Base-by-base conservation (phyloP, 2,888 invertebrate genomes). In the Polyploca ridens region DNA sequence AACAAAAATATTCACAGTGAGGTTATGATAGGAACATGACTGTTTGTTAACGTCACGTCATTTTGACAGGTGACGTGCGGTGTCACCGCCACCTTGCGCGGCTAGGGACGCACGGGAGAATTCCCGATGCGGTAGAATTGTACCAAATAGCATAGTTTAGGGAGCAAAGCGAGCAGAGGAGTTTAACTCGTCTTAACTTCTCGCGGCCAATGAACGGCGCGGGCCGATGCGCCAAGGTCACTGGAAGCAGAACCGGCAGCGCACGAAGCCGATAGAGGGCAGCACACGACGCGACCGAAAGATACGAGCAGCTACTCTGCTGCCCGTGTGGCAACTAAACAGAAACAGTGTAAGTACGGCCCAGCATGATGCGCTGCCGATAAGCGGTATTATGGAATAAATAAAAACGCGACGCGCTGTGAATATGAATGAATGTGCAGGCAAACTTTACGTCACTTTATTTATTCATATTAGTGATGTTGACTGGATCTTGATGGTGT, bases 311-410 rank as follows among this genome's bases (percentile, higher is more conserved):
- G 76, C 88, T 85, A 74, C 84, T 75, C 70, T 83, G 90, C 85
- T 85, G 90, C 91, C 90, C 91, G 91, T 90, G 89, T 89, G 87
- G 88, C 91, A 91, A 93, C 93, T 92, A 90, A 88, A 85, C 85
- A 86, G 79, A 84, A 81, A 84, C 82, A 74, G 73, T 61, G 75
- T 77, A 76, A 74, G 77, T 75, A 75, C 76, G 77, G 76, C 81
- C 77, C 79, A 76, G 76, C 85, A 82, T 83, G 90, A 91, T 91
- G 91, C 88, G 86, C 27, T 27, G 27, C 87, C 90, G 93, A 93
- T 93, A 93, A 93, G 92, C 90, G 85, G 88, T 90, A 88, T 87
- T 89, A 87, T 81, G 85, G 90, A 90, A 90, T 91, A 90, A 89
- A 91, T 89, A 91, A 90, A 90, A 90, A 89, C 85, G 84, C 79